Evolutionary conservation across 37 sponge, comb jelly and placozoan genomes (phyloP), one percentile per base, ranked within the genome.

Genomic region (Haliclona indistincta): DNA sequence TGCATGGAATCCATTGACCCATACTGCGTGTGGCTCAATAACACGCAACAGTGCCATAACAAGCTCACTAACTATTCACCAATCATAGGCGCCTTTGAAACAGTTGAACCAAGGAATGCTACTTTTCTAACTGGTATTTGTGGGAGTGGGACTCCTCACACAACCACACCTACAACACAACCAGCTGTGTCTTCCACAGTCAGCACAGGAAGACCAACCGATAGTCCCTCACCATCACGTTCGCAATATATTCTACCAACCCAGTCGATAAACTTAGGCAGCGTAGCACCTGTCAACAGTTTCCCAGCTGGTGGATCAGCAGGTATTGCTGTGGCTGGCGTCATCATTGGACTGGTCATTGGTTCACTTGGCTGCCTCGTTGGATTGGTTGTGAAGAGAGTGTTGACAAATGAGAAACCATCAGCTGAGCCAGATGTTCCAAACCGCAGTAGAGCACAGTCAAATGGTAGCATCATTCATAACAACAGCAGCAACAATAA

Each of bases 1-100:
- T 88, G 88, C 53, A 36, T 81, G 38, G 78, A 77, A 32, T 86
- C 86, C 42, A 45, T 29, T 33, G 88, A 88, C 43, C 63, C 72
- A 33, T 88, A 88, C 82, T 88, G 88, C 53, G 77, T 23, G 2
- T 88, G 88, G 88, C 34, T 42, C 47, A 43, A 13, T 30, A 41
- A 17, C 19, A 26, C 43, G 2, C 0, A 26, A 3, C 22, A 22
- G n/a, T 77, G 78, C 35, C 33, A 68, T 8, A 83, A 69, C 64
- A 83, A 68, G 32, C 35, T 85, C 4, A 33, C 53, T 20, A 29
- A 42, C 3, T 44, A 15, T 36, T 13, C 37, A 37, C 0, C 32
- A 23, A 4, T 36, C 58, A n/a, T n/a, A n/a, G 0, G 0, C 45
- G 7, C 7, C 53, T 4, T 42, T 58, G 30, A 77, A 22, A 47